A percentile compares a stretch with the other conserved stretches of the same genome.
Evolutionary conservation across 2,113 vertebrate species (phyloP).

Genomic region (Ancistrus triradiatus): DNA sequence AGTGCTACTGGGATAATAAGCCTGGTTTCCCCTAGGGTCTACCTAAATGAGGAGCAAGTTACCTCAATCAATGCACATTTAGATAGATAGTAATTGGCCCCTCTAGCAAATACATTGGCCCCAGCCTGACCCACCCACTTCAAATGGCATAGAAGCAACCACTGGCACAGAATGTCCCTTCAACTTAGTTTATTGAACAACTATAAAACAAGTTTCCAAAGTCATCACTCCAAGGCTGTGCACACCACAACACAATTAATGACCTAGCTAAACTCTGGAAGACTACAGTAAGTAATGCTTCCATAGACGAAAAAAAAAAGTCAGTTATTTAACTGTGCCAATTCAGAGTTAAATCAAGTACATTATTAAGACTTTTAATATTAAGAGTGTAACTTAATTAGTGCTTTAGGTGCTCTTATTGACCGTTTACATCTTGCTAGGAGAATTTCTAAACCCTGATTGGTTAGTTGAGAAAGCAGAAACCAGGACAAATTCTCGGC

Average conservation of each 20-base stretch:
- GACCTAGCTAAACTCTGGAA: not conserved
- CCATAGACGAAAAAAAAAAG: not conserved
- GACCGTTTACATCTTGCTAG: too few species aligned
- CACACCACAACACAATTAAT: not conserved
- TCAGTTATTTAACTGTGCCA: not conserved
- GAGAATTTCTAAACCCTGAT: slow-evolving; percentile 15
- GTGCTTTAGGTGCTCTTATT: not conserved
- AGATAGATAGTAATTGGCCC: too few species aligned
- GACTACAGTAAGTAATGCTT: not conserved
- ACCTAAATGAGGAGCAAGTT: too few species aligned
- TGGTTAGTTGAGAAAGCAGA: slow-evolving; percentile 30
- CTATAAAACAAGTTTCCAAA: not conserved
- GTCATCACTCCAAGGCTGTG: not conserved
- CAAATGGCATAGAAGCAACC: too few species aligned
- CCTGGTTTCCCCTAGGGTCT: too few species aligned
- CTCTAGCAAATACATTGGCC: too few species aligned
- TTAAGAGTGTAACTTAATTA: not conserved
- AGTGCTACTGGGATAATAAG: too few species aligned
- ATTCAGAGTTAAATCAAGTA: not conserved
- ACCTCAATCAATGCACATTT: too few species aligned
- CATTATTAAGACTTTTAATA: not conserved
- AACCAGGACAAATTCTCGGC: slow-evolving; percentile 12
- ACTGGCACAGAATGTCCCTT: too few species aligned
- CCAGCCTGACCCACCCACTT: too few species aligned
- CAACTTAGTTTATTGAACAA: not conserved